Evolutionary conservation across 2,888 invertebrate genomes (phyloP).

Genomic region (Drosophila barbarae): DNA sequence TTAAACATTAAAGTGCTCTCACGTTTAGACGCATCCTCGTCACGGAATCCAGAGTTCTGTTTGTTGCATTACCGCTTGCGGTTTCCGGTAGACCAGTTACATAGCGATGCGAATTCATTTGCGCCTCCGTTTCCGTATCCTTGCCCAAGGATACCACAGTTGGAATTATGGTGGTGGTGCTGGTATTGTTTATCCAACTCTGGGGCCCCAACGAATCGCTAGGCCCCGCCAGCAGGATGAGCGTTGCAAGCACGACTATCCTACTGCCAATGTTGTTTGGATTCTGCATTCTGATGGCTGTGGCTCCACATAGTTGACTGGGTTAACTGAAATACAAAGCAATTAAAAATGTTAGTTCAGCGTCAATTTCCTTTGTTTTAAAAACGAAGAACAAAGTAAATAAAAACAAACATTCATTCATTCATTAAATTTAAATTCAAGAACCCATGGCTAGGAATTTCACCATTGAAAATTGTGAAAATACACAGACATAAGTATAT

Average conservation of each 20-base stretch:
- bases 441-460: too few species aligned
- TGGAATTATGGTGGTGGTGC: not conserved
- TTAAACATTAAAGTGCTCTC: not conserved
- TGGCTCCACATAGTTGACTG: constrained; percentile 17
- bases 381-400: too few species aligned
- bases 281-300: constrained; percentile 23
- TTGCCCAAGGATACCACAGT: constrained; percentile 9
- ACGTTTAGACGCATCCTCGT: constrained; percentile 18
- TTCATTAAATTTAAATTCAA: too few species aligned
- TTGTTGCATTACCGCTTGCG: not conserved
- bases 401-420: not conserved
- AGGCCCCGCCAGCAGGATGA: constrained; percentile 3
- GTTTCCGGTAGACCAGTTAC: constrained; percentile 2
- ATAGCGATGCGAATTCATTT: constrained; percentile 13
- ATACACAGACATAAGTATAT: too few species aligned
- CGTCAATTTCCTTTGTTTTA: not conserved
- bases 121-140: not conserved
- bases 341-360: not conserved
- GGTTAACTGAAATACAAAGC: constrained; percentile 1
- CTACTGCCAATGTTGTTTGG: constrained; percentile 5
- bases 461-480: too few species aligned
- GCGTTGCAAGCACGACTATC: constrained; percentile 1
- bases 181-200: not conserved
- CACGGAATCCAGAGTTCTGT: not conserved
- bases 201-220: not conserved